A percentile compares a stretch with the other conserved stretches of the same genome.
Evolutionary conservation across 2,113 vertebrate species (phyloP).

Genomic region (Tragelaphus buxtoni): DNA sequence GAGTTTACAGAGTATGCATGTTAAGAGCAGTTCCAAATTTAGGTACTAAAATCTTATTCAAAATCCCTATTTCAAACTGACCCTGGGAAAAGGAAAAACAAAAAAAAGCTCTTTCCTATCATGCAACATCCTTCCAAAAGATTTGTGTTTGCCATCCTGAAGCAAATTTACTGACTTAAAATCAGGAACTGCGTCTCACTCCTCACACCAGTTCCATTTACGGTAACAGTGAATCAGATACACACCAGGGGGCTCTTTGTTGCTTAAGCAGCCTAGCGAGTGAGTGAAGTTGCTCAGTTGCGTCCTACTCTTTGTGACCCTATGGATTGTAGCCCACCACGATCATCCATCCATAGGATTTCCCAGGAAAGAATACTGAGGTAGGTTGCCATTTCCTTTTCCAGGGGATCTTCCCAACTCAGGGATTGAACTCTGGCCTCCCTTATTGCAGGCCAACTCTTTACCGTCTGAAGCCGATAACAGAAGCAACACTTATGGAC

Average conservation of each 20-base stretch:
- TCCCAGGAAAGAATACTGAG: neutral
- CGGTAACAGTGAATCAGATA: neutral
- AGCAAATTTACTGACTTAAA: neutral
- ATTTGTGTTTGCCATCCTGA: neutral
- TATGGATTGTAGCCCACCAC: neutral
- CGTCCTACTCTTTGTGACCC: accelerated
- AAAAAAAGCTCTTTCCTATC: neutral
- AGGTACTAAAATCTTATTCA: neutral
- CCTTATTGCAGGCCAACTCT: neutral
- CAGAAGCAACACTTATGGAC: neutral
- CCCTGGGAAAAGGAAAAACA: neutral
- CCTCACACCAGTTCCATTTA: neutral
- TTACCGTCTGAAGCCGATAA: neutral
- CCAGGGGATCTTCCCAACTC: neutral
- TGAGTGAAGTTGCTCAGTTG: neutral
- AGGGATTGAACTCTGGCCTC: neutral
- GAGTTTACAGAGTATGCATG: neutral
- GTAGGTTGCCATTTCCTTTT: neutral
- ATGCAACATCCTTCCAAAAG: neutral
- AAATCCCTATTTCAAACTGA: neutral
- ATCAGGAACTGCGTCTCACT: neutral
- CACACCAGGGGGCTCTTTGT: neutral
- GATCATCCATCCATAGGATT: neutral
- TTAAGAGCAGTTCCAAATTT: neutral
- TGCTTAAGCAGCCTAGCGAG: neutral